Conservation (phyloP, 2,113 vertebrate species). For the Nothocercus julius region DNA sequence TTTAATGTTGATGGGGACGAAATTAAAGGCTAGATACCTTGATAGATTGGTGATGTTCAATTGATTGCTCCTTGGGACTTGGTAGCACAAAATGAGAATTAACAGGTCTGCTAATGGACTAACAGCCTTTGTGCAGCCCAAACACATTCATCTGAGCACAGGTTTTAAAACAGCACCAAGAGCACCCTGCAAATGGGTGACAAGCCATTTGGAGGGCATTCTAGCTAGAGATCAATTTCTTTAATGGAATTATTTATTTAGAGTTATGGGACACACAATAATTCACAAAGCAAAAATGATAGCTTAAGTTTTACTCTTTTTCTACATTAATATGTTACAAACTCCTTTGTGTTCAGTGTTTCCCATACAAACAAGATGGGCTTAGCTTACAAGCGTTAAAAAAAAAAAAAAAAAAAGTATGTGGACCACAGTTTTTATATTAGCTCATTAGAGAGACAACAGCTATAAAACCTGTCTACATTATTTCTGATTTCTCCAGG, state of each 20-base stretch:
- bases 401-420: not conserved
- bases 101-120: not conserved
- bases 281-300: not conserved
- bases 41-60: slow-evolving; percentile 54
- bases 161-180: not conserved
- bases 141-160: not conserved
- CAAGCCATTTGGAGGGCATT: not conserved
- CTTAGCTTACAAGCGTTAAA: not conserved
- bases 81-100: not conserved
- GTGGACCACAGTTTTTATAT: not conserved
- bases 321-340: not conserved
- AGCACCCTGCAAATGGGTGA: not conserved
- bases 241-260: not conserved
- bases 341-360: not conserved
- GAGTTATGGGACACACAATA: not conserved
- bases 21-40: slow-evolving; percentile 70
- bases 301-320: slow-evolving; percentile 9
- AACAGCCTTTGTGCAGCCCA: not conserved
- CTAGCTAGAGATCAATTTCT: not conserved
- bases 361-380: not conserved
- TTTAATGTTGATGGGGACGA: slow-evolving; percentile 59
- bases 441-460: not conserved
- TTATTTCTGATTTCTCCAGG: not conserved
- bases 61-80: not conserved
- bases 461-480: not conserved